Evolutionary conservation across 1,140 invertebrate species (phyloP).

Genomic region (Agrypnia vestita): DNA sequence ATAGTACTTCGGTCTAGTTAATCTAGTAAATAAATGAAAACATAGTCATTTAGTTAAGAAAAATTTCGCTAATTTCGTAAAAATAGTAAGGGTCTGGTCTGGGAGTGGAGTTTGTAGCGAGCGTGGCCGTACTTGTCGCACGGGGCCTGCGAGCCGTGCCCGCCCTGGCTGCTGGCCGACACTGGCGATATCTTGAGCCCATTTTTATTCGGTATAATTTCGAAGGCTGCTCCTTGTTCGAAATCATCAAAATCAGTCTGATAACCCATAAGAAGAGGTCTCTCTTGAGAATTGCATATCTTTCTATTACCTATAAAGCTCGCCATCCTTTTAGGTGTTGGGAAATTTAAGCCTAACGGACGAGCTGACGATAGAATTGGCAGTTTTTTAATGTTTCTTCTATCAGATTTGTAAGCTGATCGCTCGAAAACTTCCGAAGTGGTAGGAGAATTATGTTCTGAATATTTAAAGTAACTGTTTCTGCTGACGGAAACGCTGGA

Average conservation of each 20-base stretch:
- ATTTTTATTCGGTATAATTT: constrained; percentile 60
- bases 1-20: background rate
- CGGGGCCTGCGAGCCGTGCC: background rate
- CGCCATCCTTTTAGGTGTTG: constrained; percentile 58
- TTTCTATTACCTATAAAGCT: constrained; percentile 57
- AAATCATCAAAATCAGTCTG: constrained; percentile 54
- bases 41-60: background rate
- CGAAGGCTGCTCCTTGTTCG: constrained; percentile 55
- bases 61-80: constrained; percentile 50
- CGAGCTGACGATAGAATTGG: constrained; percentile 56
- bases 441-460: constrained; percentile 39
- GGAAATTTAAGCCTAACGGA: constrained; percentile 56
- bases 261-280: constrained; percentile 58
- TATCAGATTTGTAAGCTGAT: constrained; percentile 42
- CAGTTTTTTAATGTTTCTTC: constrained; percentile 53
- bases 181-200: constrained; percentile 60
- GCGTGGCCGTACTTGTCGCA: constrained; percentile 45
- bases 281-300: constrained; percentile 59
- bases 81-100: constrained; percentile 59
- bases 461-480: constrained; percentile 49
- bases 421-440: constrained; percentile 44
- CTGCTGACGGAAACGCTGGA: constrained; percentile 21
- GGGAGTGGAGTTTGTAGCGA: constrained; percentile 52
- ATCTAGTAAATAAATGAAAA: background rate
- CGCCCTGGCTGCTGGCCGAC: background rate